Evolutionary conservation across 2,797 vertebrate genomes (phyloP).

Genomic region (Karalla daura): DNA sequence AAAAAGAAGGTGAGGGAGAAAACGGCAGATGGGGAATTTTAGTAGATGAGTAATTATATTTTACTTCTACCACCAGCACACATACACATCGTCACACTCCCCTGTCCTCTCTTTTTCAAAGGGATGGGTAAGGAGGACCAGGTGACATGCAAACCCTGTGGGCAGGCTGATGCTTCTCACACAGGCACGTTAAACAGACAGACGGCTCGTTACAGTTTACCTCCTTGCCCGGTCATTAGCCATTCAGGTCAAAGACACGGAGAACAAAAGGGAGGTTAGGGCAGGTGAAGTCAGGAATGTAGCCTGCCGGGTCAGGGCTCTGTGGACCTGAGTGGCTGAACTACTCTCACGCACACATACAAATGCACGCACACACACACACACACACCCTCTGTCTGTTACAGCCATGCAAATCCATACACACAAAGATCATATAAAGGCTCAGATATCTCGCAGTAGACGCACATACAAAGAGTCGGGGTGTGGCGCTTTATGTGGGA

Average conservation of each 20-base stretch:
- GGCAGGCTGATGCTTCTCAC: conserved; percentile 51
- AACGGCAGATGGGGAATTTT: conserved; percentile 64
- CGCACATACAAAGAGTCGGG: conserved; percentile 13
- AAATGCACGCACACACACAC: conserved; percentile 46
- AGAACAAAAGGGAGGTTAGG: conserved; percentile 72
- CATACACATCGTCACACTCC: conserved; percentile 24
- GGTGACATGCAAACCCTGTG: conserved; percentile 55
- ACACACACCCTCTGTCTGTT: conserved; percentile 50
- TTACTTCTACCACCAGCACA: conserved; percentile 16
- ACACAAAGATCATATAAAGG: conserved; percentile 47
- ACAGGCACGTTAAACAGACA: conserved; percentile 60
- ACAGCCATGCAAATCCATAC: conserved; percentile 36
- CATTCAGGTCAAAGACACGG: conserved; percentile 61
- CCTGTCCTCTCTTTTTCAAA: conserved; percentile 40
- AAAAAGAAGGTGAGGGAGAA: conserved; percentile 27
- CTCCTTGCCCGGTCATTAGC: conserved; percentile 64
- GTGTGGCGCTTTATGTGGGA: conserved; percentile 37
- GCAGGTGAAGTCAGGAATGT: conserved; percentile 77
- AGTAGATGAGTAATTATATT: conserved; percentile 74
- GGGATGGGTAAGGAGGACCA: conserved; percentile 46
- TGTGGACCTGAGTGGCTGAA: conserved; percentile 42
- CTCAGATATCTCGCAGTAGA: conserved; percentile 5
- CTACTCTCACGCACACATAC: conserved; percentile 33
- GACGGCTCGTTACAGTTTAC: conserved; percentile 66
- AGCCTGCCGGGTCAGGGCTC: conserved; percentile 65